Conservation (phyloP, 2,113 vertebrate genomes). For the Tragelaphus imberbis region DNA sequence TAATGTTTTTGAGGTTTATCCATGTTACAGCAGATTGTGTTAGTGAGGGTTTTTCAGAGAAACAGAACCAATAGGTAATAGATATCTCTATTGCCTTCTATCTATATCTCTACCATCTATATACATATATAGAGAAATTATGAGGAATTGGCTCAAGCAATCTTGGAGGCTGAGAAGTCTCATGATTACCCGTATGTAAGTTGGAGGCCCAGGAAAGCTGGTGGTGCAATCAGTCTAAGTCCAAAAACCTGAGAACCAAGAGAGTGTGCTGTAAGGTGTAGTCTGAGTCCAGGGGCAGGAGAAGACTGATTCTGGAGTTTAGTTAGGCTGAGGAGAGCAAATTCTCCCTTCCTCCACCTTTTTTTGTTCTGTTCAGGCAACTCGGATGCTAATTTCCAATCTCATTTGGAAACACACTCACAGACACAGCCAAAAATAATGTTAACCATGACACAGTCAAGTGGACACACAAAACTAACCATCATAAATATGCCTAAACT, state of each 20-base stretch:
- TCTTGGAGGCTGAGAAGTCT: not conserved
- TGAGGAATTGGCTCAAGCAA: not conserved
- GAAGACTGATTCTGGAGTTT: not conserved
- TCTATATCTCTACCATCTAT: not conserved
- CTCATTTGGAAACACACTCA: not conserved
- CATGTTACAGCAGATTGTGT: not conserved
- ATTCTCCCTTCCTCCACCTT: not conserved
- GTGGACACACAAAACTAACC: not conserved
- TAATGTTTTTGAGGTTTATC: not conserved
- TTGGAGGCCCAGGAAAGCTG: not conserved
- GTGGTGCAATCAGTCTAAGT: not conserved
- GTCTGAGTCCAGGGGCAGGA: not conserved
- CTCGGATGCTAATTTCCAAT: not conserved
- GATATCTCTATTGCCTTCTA: no score
- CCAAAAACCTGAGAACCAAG: not conserved
- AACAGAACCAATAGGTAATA: not conserved
- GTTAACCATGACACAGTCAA: not conserved
- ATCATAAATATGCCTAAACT: not conserved
- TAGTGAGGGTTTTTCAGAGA: not conserved
- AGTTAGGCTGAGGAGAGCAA: not conserved
- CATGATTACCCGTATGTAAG: not conserved
- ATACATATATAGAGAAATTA: not conserved
- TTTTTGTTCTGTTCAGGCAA: not conserved
- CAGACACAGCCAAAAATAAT: not conserved
- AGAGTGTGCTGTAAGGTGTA: not conserved